phyloP scores from a whole-genome alignment of 2,797 vertebrate genomes.

The Phylloscopus collybita region DNA sequence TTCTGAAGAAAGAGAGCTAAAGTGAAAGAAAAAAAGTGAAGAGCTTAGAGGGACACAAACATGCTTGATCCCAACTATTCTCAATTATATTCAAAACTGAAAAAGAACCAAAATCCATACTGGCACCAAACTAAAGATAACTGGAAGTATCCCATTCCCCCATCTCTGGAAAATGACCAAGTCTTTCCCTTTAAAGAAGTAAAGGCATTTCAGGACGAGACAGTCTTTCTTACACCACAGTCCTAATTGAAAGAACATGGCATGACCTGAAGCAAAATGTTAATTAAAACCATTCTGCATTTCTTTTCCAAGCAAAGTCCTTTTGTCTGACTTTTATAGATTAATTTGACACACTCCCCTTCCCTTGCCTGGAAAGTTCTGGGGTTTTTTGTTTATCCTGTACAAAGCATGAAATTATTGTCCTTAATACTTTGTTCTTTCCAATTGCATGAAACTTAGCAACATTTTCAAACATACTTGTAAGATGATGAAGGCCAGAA shows the following conservation, averaged over 20 bases:
- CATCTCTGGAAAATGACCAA: neutral
- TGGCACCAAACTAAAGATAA: neutral
- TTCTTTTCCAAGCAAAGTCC: constrained; percentile 31
- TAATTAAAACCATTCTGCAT: constrained; percentile 65
- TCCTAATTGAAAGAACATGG: constrained; percentile 66
- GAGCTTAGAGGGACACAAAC: neutral
- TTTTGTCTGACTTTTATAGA: constrained; percentile 29
- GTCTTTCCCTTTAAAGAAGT: constrained; percentile 50
- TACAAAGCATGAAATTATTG: constrained; percentile 18
- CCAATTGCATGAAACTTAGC: constrained; percentile 35
- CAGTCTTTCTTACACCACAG: constrained; percentile 32
- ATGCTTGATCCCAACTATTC: neutral
- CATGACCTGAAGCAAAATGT: constrained; percentile 62
- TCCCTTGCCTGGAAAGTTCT: constrained; percentile 46
- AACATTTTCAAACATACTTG: constrained; percentile 38
- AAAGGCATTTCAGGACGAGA: constrained; percentile 36
- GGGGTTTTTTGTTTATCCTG: neutral
- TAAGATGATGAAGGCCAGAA: neutral
- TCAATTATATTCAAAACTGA: neutral
- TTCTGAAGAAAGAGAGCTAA: neutral
- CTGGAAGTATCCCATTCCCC: neutral
- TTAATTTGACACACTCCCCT: constrained; percentile 35
- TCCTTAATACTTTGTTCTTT: constrained; percentile 51
- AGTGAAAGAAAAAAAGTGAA: neutral
- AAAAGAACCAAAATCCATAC: neutral